Evolutionary conservation across 2,888 invertebrate species (phyloP).

Genomic region (Philhelius pedissequus): DNA sequence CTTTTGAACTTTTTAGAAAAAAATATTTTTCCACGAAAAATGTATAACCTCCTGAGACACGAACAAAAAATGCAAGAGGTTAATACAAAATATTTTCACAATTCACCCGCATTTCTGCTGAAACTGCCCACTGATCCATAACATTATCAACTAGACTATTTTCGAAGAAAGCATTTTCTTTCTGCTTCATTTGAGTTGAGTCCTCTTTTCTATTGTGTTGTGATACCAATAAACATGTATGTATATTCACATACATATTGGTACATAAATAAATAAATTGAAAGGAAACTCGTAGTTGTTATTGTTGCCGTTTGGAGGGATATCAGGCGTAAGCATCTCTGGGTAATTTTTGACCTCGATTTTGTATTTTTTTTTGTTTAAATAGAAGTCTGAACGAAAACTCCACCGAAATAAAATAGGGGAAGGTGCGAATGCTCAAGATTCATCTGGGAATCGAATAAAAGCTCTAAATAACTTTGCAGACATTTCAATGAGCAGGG

Average conservation of each 20-base stretch:
- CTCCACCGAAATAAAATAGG: background rate
- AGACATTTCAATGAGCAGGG: conserved; percentile 47
- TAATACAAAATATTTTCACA: background rate
- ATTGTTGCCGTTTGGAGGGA: background rate
- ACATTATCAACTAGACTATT: conserved; percentile 20
- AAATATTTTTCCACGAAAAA: background rate
- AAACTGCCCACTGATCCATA: conserved; percentile 43
- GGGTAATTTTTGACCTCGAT: conserved; percentile 48
- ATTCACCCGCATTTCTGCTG: background rate
- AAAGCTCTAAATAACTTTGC: conserved; percentile 44
- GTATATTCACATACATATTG: too few species aligned
- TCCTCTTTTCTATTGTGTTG: too few species aligned
- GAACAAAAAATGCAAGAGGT: background rate
- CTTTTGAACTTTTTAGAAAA: too few species aligned
- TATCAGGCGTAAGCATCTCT: conserved; percentile 32
- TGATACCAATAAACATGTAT: background rate
- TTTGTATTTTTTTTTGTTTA: background rate
- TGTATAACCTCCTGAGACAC: background rate
- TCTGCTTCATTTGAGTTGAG: conserved; percentile 45
- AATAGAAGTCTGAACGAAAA: background rate
- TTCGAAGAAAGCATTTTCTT: conserved; percentile 38
- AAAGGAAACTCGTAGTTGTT: conserved; percentile 10
- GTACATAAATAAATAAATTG: conserved; percentile 10
- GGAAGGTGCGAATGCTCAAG: background rate
- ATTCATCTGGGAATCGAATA: conserved; percentile 15